Evolutionary conservation across 2,113 vertebrate species (phyloP).

Genomic region (Misgurnus mizolepis): DNA sequence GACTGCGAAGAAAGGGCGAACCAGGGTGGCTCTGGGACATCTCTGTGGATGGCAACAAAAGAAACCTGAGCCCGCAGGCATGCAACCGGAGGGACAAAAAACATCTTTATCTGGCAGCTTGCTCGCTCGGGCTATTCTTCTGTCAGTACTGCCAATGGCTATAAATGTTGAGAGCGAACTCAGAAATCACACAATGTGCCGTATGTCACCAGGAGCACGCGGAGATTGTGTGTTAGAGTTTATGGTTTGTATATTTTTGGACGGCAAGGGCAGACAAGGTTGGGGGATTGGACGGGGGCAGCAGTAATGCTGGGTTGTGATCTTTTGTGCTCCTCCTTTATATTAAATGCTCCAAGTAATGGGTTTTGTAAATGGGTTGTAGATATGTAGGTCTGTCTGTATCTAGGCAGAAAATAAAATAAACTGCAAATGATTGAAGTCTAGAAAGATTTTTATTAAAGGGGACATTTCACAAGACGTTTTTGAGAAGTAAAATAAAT

Average conservation of each 20-base stretch:
- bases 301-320: conserved; percentile 62
- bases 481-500: no score
- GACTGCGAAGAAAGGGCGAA: conserved; percentile 56
- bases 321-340: conserved; percentile 42
- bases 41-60: conserved; percentile 78
- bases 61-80: conserved; percentile 74
- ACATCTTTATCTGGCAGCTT: conserved; percentile 78
- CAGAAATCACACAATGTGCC: conserved; percentile 81
- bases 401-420: conserved; percentile 14
- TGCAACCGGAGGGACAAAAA: conserved; percentile 76
- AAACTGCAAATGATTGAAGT: no score
- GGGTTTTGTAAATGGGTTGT: neutral
- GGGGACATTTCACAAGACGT: no score
- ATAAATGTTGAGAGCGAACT: conserved; percentile 83
- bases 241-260: conserved; percentile 73
- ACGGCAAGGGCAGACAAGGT: conserved; percentile 78
- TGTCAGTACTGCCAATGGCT: conserved; percentile 78
- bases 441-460: no score
- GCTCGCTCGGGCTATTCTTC: conserved; percentile 54
- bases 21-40: conserved; percentile 71
- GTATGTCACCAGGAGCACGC: conserved; percentile 68
- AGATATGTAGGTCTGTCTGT: neutral
- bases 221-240: conserved; percentile 64
- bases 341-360: conserved; percentile 31
- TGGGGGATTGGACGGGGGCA: conserved; percentile 67